phyloP scores from a whole-genome alignment of 1,140 invertebrate genomes.

The Kradibia gibbosae region DNA sequence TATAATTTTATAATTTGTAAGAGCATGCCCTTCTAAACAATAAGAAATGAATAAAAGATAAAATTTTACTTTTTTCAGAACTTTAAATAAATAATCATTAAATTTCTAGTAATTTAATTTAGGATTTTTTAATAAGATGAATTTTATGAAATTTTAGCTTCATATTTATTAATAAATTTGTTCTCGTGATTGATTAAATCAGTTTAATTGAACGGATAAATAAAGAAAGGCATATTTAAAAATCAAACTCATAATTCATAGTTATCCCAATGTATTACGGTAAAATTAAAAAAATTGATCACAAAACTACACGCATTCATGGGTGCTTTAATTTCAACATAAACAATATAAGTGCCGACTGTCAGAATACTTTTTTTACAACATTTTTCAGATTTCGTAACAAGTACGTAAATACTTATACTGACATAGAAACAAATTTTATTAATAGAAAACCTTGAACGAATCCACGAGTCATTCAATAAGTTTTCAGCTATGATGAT shows the following conservation, averaged over 20 bases:
- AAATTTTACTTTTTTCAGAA: background rate
- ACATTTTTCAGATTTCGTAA: constrained; percentile 29
- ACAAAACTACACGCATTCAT: background rate
- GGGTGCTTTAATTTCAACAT: constrained; percentile 10
- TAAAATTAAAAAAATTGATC: constrained; percentile 12
- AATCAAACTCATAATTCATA: constrained; percentile 31
- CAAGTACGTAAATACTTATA: background rate
- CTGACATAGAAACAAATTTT: constrained; percentile 13
- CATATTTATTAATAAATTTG: background rate
- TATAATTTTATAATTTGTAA: background rate
- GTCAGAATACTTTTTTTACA: background rate
- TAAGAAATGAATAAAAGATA: background rate
- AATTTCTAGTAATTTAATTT: background rate
- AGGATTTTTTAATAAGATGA: no score
- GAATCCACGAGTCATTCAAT: constrained; percentile 26
- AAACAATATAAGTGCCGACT: background rate
- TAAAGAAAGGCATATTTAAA: no score
- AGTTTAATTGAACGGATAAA: constrained; percentile 23
- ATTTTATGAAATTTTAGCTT: constrained; percentile 1
- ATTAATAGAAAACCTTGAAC: constrained; percentile 21
- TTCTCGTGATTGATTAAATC: constrained; percentile 4
- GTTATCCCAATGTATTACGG: constrained; percentile 13
- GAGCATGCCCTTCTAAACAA: background rate
- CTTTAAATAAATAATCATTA: background rate
- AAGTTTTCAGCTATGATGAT: background rate